Evolutionary conservation across 2,113 vertebrate genomes (phyloP), one percentile per base, ranked within the genome.

Genomic region (Scomber scombrus): DNA sequence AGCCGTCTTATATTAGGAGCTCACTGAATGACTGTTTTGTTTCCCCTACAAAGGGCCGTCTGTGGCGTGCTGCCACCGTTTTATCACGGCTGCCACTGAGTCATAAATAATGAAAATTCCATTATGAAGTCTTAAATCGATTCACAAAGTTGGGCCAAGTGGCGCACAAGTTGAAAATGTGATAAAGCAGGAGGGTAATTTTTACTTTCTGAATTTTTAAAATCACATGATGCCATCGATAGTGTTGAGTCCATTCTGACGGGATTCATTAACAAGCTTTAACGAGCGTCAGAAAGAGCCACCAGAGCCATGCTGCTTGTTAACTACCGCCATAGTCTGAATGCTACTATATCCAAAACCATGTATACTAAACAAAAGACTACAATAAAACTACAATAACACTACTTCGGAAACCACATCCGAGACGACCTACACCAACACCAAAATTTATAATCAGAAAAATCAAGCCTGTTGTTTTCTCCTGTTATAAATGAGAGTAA

Each of bases 41-140:
- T 71, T 58, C 60, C 62, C 45, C 50, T 7, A 62, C 72, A 83
- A 56, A 52, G 63, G 3, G 51, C 75, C 61, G 50, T 71, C 66
- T 66, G 65, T 74, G 64, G 51, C 3, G 23, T 47, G 0, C 61
- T 57, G 78, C 34, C 71, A 19, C 61, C 11, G 18, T 56, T 85
- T 79, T 18, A 88, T 81, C 78, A 78, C 2, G 19, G 56, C 85
- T 68, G 85, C 58, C 78, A 50, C 45, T 7, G 75, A 61, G 31
- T 61, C 75, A 81, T 85, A 70, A 84, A 84, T 78, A 80, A 88
- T 85, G 58, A 81, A 90, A 75, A 80, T 84, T 60, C 69, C 82
- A 88, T 90, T 80, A 84, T 83, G 55, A 69, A 71, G 76, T 60
- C 50, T 62, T 71, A 74, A 83, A 83, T 85, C 16, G 49, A 69